phyloP scores from a whole-genome alignment of 2,888 invertebrate genomes.

The Sturmia bella region DNA sequence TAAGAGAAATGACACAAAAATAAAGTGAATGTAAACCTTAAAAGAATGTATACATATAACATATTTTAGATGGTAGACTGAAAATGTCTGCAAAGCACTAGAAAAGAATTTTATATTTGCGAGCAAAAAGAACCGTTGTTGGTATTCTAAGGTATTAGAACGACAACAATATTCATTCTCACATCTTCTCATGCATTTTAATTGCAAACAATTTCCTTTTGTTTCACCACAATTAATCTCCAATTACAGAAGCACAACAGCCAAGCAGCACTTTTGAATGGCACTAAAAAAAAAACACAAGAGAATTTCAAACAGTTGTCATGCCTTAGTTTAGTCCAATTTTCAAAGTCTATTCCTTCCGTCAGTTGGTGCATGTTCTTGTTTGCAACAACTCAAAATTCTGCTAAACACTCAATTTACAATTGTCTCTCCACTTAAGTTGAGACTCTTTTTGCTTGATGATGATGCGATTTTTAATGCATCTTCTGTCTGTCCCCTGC shows the following conservation, averaged over 20 bases:
- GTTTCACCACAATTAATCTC: slow-evolving; percentile 60
- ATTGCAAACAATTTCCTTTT: slow-evolving; percentile 25
- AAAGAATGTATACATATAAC: no score
- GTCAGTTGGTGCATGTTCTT: slow-evolving; percentile 55
- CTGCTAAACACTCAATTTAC: slow-evolving; percentile 72
- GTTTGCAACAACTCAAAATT: slow-evolving; percentile 69
- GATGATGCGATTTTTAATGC: slow-evolving; percentile 4
- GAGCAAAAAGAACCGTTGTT: slow-evolving; percentile 5
- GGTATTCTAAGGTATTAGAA: neutral
- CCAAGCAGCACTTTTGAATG: neutral
- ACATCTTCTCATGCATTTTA: slow-evolving; percentile 7
- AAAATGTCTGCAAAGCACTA: no score
- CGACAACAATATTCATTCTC: neutral
- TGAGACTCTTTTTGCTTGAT: slow-evolving; percentile 6
- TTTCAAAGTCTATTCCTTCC: slow-evolving; percentile 63
- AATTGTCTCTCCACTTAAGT: slow-evolving; percentile 71
- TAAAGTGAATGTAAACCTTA: no score
- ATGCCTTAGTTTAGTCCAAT: slow-evolving; percentile 68
- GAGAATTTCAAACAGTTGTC: slow-evolving; percentile 71
- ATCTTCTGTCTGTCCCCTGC: neutral
- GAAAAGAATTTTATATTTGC: no score
- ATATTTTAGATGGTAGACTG: no score
- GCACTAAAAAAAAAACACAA: neutral
- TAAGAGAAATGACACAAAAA: no score
- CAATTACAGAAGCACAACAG: slow-evolving; percentile 69